These are phyloP conservation scores for Trichosurus vulpecula DNA, from an alignment of 2,797 vertebrate species.

Conservation along the genomic window DNA sequence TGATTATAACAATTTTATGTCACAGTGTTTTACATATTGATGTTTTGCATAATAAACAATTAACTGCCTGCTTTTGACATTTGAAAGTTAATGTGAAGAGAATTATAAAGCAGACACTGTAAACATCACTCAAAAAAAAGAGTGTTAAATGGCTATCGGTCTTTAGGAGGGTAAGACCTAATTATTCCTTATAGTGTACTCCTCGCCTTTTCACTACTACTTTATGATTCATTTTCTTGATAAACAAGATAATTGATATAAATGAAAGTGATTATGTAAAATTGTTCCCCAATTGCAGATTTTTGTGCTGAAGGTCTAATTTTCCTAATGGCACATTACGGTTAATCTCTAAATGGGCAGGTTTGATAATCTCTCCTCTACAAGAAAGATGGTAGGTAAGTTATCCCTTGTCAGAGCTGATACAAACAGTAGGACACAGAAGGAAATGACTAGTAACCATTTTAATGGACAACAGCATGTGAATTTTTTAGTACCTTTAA, in stretches of 20 bases:
- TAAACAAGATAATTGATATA: slow-evolving; percentile 79
- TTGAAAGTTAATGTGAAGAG: slow-evolving; percentile 70
- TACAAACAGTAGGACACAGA: slow-evolving; percentile 47
- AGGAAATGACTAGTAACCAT: slow-evolving; percentile 49
- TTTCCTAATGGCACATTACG: slow-evolving; percentile 74
- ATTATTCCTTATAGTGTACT: slow-evolving; percentile 63
- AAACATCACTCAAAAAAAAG: slow-evolving; percentile 32
- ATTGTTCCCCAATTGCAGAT: slow-evolving; percentile 64
- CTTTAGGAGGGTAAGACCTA: slow-evolving; percentile 47
- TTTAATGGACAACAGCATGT: slow-evolving; percentile 51
- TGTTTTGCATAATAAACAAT: slow-evolving; percentile 76
- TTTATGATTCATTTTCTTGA: slow-evolving; percentile 75
- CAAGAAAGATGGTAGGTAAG: slow-evolving; percentile 55
- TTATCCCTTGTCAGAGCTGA: slow-evolving; percentile 48
- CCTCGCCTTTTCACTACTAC: slow-evolving; percentile 63
- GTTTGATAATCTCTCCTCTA: slow-evolving; percentile 59
- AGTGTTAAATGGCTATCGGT: slow-evolving; percentile 47
- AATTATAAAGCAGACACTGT: slow-evolving; percentile 45
- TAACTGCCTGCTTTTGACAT: slow-evolving; percentile 71
- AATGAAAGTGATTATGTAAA: slow-evolving; percentile 74
- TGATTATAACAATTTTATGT: slow-evolving; percentile 76
- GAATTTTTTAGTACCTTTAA: slow-evolving; percentile 51
- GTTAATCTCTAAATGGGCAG: slow-evolving; percentile 72
- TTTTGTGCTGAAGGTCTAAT: slow-evolving; percentile 70
- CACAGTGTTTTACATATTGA: slow-evolving; percentile 63